Conservation (phyloP, 2,797 vertebrate genomes). For the Myotis findleyi region DNA sequence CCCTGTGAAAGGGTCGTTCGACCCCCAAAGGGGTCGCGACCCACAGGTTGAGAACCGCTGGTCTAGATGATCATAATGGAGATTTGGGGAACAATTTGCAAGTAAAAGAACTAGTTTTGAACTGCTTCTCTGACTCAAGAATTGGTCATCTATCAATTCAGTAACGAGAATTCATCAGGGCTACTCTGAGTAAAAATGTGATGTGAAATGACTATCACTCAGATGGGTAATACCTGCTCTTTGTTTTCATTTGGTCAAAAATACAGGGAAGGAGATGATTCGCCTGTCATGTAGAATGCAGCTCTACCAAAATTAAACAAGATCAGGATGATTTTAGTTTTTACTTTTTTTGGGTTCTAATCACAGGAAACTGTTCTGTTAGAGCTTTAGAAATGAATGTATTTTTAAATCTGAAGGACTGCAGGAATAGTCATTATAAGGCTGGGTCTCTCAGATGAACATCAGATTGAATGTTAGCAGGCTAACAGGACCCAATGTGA, state of each 20-base stretch:
- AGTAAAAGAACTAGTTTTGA: constrained; percentile 53
- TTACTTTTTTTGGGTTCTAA: constrained; percentile 16
- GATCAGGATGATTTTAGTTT: constrained; percentile 54
- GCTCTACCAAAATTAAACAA: constrained; percentile 56
- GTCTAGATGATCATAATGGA: constrained; percentile 42
- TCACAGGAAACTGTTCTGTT: constrained; percentile 3
- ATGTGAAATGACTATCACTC: constrained; percentile 1
- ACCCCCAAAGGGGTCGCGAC: no score
- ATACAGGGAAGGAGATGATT: constrained; percentile 46
- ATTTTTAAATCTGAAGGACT: constrained; percentile 28
- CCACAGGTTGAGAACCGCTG: no score
- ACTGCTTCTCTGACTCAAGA: constrained; percentile 56
- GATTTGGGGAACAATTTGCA: constrained; percentile 64
- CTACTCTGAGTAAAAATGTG: constrained; percentile 37
- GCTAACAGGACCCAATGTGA: not conserved
- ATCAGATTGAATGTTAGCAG: not conserved
- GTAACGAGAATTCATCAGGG: constrained; percentile 66
- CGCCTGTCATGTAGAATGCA: constrained; percentile 32
- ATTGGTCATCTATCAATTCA: constrained; percentile 58
- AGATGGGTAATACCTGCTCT: not conserved
- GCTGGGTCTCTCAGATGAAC: not conserved
- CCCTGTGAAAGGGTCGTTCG: no score
- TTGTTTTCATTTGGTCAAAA: constrained; percentile 74
- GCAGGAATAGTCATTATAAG: not conserved
- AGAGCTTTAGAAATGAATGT: constrained; percentile 13